Percentiles rank a stretch among this genome's conserved stretches.
phyloP scores from a whole-genome alignment of 2,797 vertebrate genomes.

The Notamacropus eugenii region DNA sequence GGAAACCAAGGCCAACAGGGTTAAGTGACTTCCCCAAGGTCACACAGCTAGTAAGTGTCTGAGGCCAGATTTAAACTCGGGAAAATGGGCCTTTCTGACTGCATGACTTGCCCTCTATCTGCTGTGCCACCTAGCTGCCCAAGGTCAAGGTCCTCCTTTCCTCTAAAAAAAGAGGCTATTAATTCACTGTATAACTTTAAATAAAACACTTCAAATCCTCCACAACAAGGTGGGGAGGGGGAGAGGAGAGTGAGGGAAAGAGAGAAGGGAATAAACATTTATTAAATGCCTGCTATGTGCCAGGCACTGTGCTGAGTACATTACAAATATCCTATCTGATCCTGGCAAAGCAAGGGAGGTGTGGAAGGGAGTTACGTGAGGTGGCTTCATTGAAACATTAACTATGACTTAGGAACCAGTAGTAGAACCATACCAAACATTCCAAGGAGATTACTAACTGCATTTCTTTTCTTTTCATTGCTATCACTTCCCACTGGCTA shows the following conservation, averaged over 20 bases:
- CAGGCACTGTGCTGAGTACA: background rate
- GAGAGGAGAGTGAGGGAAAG: background rate
- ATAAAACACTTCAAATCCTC: background rate
- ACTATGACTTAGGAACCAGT: background rate
- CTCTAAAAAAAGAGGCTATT: background rate
- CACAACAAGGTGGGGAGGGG: background rate
- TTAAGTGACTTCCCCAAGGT: background rate
- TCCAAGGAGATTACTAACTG: background rate
- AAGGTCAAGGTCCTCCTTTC: background rate
- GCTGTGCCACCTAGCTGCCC: background rate
- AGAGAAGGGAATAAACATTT: background rate
- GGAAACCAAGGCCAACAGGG: background rate
- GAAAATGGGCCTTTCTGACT: background rate
- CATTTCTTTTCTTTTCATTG: background rate
- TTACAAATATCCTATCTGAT: background rate
- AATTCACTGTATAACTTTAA: background rate
- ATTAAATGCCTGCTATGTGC: background rate
- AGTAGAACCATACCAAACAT: background rate
- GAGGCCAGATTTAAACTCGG: background rate
- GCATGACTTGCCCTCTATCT: background rate
- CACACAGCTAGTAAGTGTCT: background rate
- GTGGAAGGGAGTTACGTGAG: background rate
- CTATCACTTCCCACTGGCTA: background rate
- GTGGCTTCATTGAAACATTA: background rate
- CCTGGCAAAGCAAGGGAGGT: background rate